Conservation (phyloP, 2,113 vertebrate species). For the zebrafish (Danio rerio) region GRCz12tu NC_133184.1:14823501-14824000, state of each 20-base stretch:
- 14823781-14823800: slow-evolving; percentile 31
- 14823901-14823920: slow-evolving; percentile 47
- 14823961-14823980: slow-evolving; percentile 57
- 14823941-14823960: slow-evolving; percentile 51
- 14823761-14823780: slow-evolving; percentile 39
- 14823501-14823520: neutral
- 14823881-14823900: slow-evolving; percentile 44
- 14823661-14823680: slow-evolving; percentile 12
- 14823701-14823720: slow-evolving; percentile 28
- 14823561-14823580: neutral
- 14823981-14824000: slow-evolving; percentile 55
- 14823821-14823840: slow-evolving; percentile 25
- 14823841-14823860: slow-evolving; percentile 39
- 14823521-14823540: slow-evolving; percentile 19
- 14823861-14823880: slow-evolving; percentile 37
- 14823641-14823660: neutral
- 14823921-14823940: slow-evolving; percentile 50
- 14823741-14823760: slow-evolving; percentile 32
- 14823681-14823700: slow-evolving; percentile 41
- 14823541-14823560: slow-evolving; percentile 28
- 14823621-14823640: slow-evolving; percentile 17
- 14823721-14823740: slow-evolving; percentile 43
- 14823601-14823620: slow-evolving; percentile 5
- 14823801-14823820: slow-evolving; percentile 32
- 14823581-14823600: slow-evolving; percentile 24